Base-by-base conservation (phyloP, 2,888 invertebrate species). In the Esperia sulphurella region DNA sequence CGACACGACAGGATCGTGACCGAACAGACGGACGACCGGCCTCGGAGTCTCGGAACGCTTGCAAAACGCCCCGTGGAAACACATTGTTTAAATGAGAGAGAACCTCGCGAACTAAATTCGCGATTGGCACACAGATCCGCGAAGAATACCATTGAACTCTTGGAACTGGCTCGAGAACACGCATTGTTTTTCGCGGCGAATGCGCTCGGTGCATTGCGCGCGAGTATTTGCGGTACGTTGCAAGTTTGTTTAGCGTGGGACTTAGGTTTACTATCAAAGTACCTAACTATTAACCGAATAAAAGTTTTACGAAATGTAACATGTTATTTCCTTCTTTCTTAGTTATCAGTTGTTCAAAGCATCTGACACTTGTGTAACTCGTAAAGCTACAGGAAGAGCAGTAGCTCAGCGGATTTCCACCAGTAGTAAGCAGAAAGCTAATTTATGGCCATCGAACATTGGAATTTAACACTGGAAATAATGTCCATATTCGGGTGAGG, bases 91-190 rank as follows among this genome's bases (percentile, higher is more conserved):
- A 52, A 51, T 55, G 53, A 58, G 70, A 75, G 57, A 52, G 67
- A 72, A 66, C 71, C 72, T 63, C 72, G 71, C 74, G 78, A 75
- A 81, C 81, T 77, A 70, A 76, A 81, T 80, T 75, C 66, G 73
- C 79, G 74, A 84, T 85, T 82, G 79, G 73, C 48, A 51, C 79
- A 84, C 68, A 71, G 67, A 75, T 72, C 69, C 60, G 71, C 71
- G 66, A 68, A 71, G 71, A 79, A 76, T 72, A 75, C 73, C 71
- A 76, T 74, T 72, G 69, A 78, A 68, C 69, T 56, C 53, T 53
- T 51, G 48, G 53, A 61, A 64, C 63, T 61, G 61, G 58, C 39
- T 55, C 52, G 53, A 57, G 56, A 43, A 50, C 62, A 55, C 50
- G 61, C 61, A 71, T 74, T 71, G 74, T 73, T 66, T 61, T 14